These are phyloP conservation scores for Dolichopus griseipennis DNA, from an alignment of 2,888 invertebrate species.

Conservation along the genomic window DNA sequence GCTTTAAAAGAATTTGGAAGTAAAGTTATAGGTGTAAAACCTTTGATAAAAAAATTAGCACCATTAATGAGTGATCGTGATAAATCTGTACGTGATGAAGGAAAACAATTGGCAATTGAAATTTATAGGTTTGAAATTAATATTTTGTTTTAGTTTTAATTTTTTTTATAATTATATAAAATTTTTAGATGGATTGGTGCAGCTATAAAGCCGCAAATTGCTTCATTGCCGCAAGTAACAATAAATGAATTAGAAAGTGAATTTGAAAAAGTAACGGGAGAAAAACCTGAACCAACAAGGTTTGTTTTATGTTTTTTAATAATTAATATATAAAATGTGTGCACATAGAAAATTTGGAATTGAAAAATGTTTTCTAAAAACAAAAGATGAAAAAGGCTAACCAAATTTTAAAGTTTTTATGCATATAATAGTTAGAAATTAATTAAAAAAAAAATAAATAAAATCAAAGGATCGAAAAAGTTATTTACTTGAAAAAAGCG, in stretches of 20 bases:
- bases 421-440: too few species aligned
- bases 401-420: too few species aligned
- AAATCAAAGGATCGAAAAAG: too few species aligned
- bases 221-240: conserved; percentile 79
- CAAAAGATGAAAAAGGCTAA: too few species aligned
- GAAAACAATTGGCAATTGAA: conserved; percentile 83
- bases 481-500: too few species aligned
- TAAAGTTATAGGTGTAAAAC: conserved; percentile 82
- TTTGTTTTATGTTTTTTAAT: conserved; percentile 15
- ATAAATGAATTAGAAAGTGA: conserved; percentile 81
- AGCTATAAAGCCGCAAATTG: conserved; percentile 76
- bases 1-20: conserved; percentile 84
- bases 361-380: too few species aligned
- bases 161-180: not conserved
- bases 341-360: too few species aligned
- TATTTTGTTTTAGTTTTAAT: too few species aligned
- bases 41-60: conserved; percentile 79
- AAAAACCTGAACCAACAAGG: conserved; percentile 39
- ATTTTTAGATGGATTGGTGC: conserved; percentile 67
- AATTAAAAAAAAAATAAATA: too few species aligned
- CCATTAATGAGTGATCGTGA: conserved; percentile 82
- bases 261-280: conserved; percentile 60
- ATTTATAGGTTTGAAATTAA: conserved; percentile 62
- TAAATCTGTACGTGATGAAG: conserved; percentile 84
- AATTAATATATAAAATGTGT: too few species aligned